Conservation (phyloP, 2,113 vertebrate species). For the Tyrannus savana region DNA sequence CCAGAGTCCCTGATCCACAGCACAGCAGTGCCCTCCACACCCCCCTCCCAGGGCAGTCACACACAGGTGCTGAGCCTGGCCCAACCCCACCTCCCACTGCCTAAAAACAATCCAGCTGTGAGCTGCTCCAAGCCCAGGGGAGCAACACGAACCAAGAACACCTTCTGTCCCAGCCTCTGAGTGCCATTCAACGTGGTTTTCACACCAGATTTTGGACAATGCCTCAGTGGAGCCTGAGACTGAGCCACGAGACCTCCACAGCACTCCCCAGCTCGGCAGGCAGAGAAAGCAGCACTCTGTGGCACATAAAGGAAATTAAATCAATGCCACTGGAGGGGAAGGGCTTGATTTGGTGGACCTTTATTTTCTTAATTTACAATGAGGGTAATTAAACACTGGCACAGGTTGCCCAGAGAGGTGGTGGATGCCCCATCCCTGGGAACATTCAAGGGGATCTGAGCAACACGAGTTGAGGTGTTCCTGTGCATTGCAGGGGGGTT, state of each 20-base stretch:
- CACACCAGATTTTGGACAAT: not conserved
- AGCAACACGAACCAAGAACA: not conserved
- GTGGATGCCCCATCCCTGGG: not conserved
- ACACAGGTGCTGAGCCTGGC: not conserved
- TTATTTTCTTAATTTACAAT: not conserved
- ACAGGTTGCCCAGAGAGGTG: not conserved
- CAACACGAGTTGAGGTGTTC: not conserved
- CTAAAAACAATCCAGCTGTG: not conserved
- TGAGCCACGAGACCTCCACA: not conserved
- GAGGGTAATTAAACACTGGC: not conserved
- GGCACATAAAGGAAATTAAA: not conserved
- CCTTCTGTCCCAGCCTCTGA: fast-evolving
- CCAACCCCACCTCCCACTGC: not conserved
- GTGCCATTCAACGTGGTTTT: not conserved
- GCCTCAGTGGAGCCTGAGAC: not conserved
- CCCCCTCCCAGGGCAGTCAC: not conserved
- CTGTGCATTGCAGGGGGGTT: not conserved
- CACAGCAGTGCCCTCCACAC: not conserved
- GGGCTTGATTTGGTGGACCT: not conserved
- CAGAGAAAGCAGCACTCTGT: not conserved
- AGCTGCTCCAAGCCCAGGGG: no score
- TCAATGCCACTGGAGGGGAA: not conserved
- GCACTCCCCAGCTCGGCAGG: not conserved
- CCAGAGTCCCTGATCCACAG: not conserved
- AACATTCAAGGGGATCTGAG: not conserved